Base-by-base conservation (phyloP, 2,888 invertebrate genomes). In the Limulus polyphemus region DNA sequence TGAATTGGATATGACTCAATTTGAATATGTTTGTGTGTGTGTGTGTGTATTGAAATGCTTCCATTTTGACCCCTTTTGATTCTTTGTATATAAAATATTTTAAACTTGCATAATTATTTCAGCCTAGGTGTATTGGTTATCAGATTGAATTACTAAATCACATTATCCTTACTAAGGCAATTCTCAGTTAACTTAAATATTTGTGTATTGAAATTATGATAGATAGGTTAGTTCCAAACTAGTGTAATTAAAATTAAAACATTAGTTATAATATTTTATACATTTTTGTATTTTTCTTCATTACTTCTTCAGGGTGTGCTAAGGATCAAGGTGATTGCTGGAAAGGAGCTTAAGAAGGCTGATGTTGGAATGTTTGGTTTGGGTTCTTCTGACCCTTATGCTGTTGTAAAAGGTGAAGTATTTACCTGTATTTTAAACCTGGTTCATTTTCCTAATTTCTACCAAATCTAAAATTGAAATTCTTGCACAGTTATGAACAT, bases 371-470 rank as follows among this genome's bases (percentile, higher is more conserved):
- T 98, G 76, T 77, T 97, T 72, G 92, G 91, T 74, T 89, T 90
- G 80, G 93, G 95, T 74, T 97, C 97, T 80, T 95, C 95, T 0
- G 98, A 99, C 81, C 98, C 99, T 5, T 99, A 98, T 77, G 90
- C 90, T 56, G 83, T 93, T 60, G 81, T 78, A 32, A 32, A 32
- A 32, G 32, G 32, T 32, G n/a, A n/a, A 32, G 32, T 32, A 7
- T 32, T 32, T 32, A 32, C 32, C 7, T 32, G 32, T 32, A 64
- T 65, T 62, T 55, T 47, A 32, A 50, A 46, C 17, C 10, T 16
- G 17, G 17, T 47, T 62, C 48, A 3, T 49, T 12, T 60, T 49
- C 16, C 50, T 3, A 47, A 7, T 16, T 60, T 12, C 55, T 14
- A 16, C 14, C 17, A 16, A 55, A 55, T 55, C 17, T 13, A 55